phyloP scores from a whole-genome alignment of 1,140 invertebrate species.

The Euwallacea similis region DNA sequence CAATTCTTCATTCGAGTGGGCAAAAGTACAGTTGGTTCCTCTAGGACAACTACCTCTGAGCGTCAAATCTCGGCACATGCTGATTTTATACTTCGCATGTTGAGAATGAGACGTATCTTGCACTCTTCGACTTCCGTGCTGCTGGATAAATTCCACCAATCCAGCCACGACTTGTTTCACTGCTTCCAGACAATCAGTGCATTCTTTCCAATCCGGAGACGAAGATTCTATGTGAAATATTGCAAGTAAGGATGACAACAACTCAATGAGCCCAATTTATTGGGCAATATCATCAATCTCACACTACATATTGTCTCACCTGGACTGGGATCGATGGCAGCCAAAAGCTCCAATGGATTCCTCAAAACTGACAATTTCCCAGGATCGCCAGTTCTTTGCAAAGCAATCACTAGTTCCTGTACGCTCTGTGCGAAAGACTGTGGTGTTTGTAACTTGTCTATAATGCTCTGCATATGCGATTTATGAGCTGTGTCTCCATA shows the following conservation, averaged over 20 bases:
- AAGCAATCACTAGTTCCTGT: slow-evolving; percentile 87
- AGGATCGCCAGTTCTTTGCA: slow-evolving; percentile 89
- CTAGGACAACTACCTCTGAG: slow-evolving; percentile 79
- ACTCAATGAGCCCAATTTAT: no score
- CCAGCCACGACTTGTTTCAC: slow-evolving; percentile 81
- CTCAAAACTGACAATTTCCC: slow-evolving; percentile 77
- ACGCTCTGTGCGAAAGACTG: slow-evolving; percentile 88
- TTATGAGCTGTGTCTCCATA: slow-evolving; percentile 96
- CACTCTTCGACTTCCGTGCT: slow-evolving; percentile 69
- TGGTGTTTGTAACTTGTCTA: slow-evolving; percentile 90
- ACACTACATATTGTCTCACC: slow-evolving; percentile 55
- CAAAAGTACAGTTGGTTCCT: slow-evolving; percentile 86
- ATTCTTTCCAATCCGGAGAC: slow-evolving; percentile 71
- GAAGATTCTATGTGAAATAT: slow-evolving; percentile 61
- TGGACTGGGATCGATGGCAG: slow-evolving; percentile 80
- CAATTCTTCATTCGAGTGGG: slow-evolving; percentile 87
- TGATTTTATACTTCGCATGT: slow-evolving; percentile 85
- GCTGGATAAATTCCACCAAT: slow-evolving; percentile 82
- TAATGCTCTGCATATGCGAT: slow-evolving; percentile 99
- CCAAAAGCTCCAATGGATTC: slow-evolving; percentile 81
- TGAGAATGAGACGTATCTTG: slow-evolving; percentile 63
- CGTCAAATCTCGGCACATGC: slow-evolving; percentile 84
- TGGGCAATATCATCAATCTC: not conserved
- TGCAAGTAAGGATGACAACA: no score
- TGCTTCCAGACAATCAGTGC: slow-evolving; percentile 76